Base-by-base conservation (phyloP, 37 sponge, comb jelly and placozoan genomes). In the Geodia barretti region DNA sequence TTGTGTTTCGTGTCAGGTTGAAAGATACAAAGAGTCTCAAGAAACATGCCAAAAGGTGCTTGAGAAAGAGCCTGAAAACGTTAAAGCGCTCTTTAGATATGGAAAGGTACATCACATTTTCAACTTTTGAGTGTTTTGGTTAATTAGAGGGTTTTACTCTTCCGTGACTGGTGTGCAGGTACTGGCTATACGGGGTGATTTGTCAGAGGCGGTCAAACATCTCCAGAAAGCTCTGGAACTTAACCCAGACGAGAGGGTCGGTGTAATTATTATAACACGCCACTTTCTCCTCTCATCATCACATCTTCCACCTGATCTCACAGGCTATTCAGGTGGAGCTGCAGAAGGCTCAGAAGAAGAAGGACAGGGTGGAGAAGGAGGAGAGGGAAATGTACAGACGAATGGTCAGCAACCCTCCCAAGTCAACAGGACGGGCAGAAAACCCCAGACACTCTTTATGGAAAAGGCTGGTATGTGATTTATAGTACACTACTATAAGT, bases 21-120 rank as follows among this genome's bases (percentile, higher is more conserved):
- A 89, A n/a, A 30, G 41, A 37, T 30, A 62, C 24, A 72, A 77
- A 34, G 94, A 89, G 39, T 86, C 84, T 0, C 80, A 81, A 20
- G 73, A 74, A n/a, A 63, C 94, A 3, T 78, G 81, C 59, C 39
- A 74, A 39, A 69, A 68, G 25, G 94, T 93, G 20, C 84, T 93
- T 1, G 61, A 75, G 32, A 26, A 69, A 59, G 90, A 89, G 34
- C 71, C 83, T 38, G 66, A 78, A 54, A 93, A 93, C 68, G 87
- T 86, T 29, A 93, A 89, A 35, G 94, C 94, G n/a, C 78, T 86
- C 3, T 93, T 75, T 38, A 39, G 94, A 41, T 62, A 62, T 37
- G 90, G 90, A 14, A 93, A 89, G 80, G 94, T 90, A 29, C 54
- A 37, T 33, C 4, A 42, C 35, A 43, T 68, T 66, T 68, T 19